These are phyloP conservation scores for Streptopelia turtur DNA, from an alignment of 2,797 vertebrate genomes.

Conservation along the genomic window DNA sequence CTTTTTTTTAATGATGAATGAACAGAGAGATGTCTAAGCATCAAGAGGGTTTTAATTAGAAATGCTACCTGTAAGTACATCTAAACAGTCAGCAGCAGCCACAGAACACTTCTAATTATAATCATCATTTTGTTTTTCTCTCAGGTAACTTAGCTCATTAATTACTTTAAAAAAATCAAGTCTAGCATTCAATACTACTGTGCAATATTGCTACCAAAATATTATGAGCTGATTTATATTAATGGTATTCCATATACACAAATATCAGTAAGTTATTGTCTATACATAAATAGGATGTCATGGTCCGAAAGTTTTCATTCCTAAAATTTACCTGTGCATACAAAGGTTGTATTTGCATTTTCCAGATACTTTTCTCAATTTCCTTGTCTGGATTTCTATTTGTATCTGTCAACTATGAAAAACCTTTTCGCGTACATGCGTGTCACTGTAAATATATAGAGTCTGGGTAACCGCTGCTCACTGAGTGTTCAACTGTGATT, in stretches of 20 bases:
- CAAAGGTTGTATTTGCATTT: not conserved
- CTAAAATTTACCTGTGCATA: not conserved
- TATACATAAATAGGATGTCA: not conserved
- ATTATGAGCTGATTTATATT: conserved; percentile 53
- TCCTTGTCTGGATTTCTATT: not conserved
- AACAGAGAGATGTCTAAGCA: conserved; percentile 60
- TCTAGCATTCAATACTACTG: conserved; percentile 23
- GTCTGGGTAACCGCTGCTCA: not conserved
- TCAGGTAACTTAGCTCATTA: conserved; percentile 71
- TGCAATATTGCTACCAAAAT: conserved; percentile 34
- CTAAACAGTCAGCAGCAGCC: conserved; percentile 69
- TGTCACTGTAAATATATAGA: not conserved
- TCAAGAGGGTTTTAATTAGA: conserved; percentile 73
- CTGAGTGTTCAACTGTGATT: not conserved
- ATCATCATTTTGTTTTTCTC: conserved; percentile 76
- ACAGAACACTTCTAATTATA: conserved; percentile 73
- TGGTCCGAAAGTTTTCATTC: not conserved
- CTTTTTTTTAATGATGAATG: conserved; percentile 50
- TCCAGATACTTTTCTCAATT: not conserved
- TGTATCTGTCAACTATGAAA: not conserved
- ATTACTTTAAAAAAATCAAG: conserved; percentile 67
- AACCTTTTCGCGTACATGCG: not conserved
- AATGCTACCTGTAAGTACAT: conserved; percentile 73
- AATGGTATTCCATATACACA: conserved; percentile 27
- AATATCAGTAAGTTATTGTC: not conserved